These are phyloP conservation scores for Vimba vimba DNA, from an alignment of 2,113 vertebrate species.

Conservation along the genomic window DNA sequence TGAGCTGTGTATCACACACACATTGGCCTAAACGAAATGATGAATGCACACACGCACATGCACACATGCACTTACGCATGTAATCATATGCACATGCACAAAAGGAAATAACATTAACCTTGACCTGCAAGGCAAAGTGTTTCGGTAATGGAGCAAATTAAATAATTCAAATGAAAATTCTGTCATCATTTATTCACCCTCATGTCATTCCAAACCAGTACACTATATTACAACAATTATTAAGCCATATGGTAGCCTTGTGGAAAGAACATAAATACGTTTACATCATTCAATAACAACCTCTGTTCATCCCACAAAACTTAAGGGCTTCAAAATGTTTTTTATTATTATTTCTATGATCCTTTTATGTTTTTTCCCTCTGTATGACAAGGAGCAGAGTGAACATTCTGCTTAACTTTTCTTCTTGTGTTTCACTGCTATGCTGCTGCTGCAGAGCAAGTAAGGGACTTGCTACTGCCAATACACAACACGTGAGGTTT, in stretches of 20 bases:
- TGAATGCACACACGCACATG: not conserved
- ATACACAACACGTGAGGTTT: too few species aligned
- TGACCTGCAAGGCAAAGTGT: slow-evolving; percentile 10
- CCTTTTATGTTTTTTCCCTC: too few species aligned
- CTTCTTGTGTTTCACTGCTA: not conserved
- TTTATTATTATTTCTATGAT: too few species aligned
- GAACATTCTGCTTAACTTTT: not conserved
- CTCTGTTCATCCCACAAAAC: too few species aligned
- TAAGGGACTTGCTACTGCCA: too few species aligned
- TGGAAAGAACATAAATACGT: not conserved
- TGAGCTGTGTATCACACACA: not conserved
- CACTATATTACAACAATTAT: not conserved
- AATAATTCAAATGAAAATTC: not conserved
- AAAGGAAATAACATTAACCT: slow-evolving; percentile 20
- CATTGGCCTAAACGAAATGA: not conserved
- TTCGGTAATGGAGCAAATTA: not conserved
- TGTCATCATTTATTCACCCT: slow-evolving; percentile 8
- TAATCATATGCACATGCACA: slow-evolving; percentile 1
- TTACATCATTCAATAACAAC: not conserved
- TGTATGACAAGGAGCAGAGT: not conserved
- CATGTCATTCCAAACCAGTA: not conserved
- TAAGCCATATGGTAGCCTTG: not conserved
- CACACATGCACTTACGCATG: not conserved
- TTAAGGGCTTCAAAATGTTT: too few species aligned
- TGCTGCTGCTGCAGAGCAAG: too few species aligned